A percentile compares a stretch with the other conserved stretches of the same genome.
phyloP scores from a whole-genome alignment of 2,888 invertebrate genomes.

The Cotesia congregata region DNA sequence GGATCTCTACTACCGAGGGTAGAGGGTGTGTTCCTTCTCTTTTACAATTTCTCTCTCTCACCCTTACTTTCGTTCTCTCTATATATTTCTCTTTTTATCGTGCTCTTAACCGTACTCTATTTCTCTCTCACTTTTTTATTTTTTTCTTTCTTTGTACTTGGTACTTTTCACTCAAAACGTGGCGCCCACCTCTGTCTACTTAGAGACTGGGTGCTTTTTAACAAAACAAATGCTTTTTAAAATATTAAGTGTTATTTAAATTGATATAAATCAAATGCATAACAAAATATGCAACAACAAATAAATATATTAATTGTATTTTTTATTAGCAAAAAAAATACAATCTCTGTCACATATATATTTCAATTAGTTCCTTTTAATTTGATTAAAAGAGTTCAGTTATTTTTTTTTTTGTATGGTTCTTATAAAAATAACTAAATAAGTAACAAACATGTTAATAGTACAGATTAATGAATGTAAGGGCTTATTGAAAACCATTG shows the following conservation, averaged over 20 bases:
- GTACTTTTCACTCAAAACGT: conserved; percentile 33
- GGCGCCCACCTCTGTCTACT: conserved; percentile 40
- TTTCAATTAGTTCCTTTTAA: not conserved
- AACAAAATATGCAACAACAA: not conserved
- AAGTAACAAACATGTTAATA: not conserved
- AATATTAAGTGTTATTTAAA: conserved; percentile 42
- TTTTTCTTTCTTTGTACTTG: conserved; percentile 35
- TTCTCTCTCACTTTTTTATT: conserved; percentile 38
- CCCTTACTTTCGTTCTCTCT: conserved; percentile 39
- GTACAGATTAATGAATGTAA: not conserved
- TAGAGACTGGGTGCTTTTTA: conserved; percentile 13
- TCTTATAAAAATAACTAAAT: not conserved
- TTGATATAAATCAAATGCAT: conserved; percentile 1
- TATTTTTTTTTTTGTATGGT: not conserved
- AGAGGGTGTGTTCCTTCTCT: conserved; percentile 44
- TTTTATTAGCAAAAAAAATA: not conserved
- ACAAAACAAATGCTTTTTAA: conserved; percentile 42
- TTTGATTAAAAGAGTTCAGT: not conserved
- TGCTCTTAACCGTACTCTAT: conserved; percentile 31
- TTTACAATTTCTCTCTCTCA: conserved; percentile 36
- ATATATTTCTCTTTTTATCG: conserved; percentile 35
- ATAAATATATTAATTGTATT: conserved; percentile 6
- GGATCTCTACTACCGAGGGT: conserved; percentile 31
- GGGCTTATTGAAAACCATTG: not conserved
- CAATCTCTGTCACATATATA: not conserved